Evolutionary conservation across 1,140 invertebrate genomes (phyloP).

Genomic region (Zelostemma sp.): DNA sequence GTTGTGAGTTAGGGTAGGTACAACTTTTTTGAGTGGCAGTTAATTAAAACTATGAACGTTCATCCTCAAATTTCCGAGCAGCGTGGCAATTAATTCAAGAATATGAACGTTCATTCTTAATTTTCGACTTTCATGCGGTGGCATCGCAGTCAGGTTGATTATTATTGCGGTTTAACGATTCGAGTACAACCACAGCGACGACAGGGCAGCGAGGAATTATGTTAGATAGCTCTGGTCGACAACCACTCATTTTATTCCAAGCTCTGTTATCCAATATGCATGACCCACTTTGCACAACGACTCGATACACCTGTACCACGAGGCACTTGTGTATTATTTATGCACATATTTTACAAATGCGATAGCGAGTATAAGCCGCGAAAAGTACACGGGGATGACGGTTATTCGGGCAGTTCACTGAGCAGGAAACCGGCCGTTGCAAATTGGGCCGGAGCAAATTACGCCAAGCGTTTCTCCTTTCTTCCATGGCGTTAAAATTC

Average conservation of each 20-base stretch:
- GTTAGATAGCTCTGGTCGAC: constrained; percentile 10
- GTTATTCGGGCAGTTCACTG: not conserved
- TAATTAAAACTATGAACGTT: too few relatives aligned
- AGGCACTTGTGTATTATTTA: constrained; percentile 11
- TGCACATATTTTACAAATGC: constrained; percentile 19
- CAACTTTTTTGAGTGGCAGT: too few relatives aligned
- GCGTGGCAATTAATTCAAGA: too few relatives aligned
- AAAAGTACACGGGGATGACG: constrained; percentile 1
- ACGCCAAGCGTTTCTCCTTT: not conserved
- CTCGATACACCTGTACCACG: constrained; percentile 30
- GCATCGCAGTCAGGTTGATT: too few relatives aligned
- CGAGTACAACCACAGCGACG: not conserved
- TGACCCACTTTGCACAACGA: constrained; percentile 33
- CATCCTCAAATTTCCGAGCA: too few relatives aligned
- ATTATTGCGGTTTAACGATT: not conserved
- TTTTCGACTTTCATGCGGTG: too few relatives aligned
- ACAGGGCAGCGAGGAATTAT: not conserved
- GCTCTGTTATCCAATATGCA: constrained; percentile 36
- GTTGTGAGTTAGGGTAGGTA: too few relatives aligned
- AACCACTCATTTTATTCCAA: constrained; percentile 30
- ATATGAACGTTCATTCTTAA: too few relatives aligned
- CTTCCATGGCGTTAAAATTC: not conserved
- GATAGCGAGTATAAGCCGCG: not conserved
- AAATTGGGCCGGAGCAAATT: not conserved
- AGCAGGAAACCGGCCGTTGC: not conserved